A percentile compares a stretch with the other conserved stretches of the same genome.
Evolutionary conservation across 2,113 vertebrate genomes (phyloP).

Genomic region (Alethe diademata): DNA sequence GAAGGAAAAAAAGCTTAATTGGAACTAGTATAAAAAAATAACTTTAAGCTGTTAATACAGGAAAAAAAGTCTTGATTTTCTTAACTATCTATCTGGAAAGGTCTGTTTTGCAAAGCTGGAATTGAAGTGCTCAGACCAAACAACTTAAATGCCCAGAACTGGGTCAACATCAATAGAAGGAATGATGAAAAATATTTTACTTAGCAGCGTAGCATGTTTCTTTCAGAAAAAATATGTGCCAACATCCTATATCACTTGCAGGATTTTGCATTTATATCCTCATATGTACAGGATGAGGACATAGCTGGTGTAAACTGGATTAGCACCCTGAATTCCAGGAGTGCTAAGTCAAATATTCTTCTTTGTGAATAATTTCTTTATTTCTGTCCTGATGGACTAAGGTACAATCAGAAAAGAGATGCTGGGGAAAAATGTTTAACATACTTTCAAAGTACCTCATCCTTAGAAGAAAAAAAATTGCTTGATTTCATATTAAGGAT

Average conservation of each 20-base stretch:
- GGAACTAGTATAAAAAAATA: neutral
- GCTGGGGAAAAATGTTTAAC: neutral
- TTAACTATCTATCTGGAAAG: neutral
- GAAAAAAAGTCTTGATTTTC: neutral
- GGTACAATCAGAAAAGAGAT: neutral
- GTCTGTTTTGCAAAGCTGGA: neutral
- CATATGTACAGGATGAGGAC: neutral
- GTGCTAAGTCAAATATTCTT: neutral
- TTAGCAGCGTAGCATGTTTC: neutral
- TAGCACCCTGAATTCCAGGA: neutral
- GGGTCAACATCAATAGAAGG: neutral
- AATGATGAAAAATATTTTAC: neutral
- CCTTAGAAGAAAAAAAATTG: neutral
- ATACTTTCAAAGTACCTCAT: neutral
- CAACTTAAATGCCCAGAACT: neutral
- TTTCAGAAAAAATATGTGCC: neutral
- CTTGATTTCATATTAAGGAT: slow-evolving; percentile 38
- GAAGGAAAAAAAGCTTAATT: neutral
- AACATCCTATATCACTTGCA: neutral
- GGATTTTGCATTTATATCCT: slow-evolving; percentile 3
- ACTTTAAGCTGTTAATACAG: neutral
- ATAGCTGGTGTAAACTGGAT: neutral
- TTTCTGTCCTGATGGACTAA: neutral
- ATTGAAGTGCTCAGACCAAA: neutral
- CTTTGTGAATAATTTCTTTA: neutral